These are phyloP conservation scores for Netelia virgata DNA, from an alignment of 2,888 invertebrate genomes.

Conservation along the genomic window DNA sequence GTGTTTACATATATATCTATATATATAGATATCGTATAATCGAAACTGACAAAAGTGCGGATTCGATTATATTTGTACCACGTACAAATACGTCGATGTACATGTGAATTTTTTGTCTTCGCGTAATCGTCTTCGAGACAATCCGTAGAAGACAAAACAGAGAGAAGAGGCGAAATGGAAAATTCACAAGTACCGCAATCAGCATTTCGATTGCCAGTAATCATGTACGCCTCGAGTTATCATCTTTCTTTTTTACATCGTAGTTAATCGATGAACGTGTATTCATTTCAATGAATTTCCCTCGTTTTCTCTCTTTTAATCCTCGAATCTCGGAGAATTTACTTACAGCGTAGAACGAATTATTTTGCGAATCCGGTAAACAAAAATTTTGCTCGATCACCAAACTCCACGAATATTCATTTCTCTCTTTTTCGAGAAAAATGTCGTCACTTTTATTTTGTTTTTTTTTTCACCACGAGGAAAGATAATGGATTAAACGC, in stretches of 20 bases:
- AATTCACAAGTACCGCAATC: constrained; percentile 43
- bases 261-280: constrained; percentile 23
- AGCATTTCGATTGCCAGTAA: constrained; percentile 65
- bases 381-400: constrained; percentile 55
- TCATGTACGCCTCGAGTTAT: constrained; percentile 41
- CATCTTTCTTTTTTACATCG: constrained; percentile 14
- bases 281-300: constrained; percentile 3
- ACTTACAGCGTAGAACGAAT: constrained; percentile 73
- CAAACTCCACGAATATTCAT: constrained; percentile 41
- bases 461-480: constrained; percentile 4
- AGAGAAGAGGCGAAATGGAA: constrained; percentile 17
- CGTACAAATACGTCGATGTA: constrained; percentile 20
- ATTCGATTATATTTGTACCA: not conserved
- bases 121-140: not conserved
- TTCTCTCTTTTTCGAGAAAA: not conserved
- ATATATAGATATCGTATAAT: constrained; percentile 4
- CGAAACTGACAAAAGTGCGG: constrained; percentile 37
- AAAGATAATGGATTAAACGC: not conserved
- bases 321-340: constrained; percentile 74
- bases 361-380: constrained; percentile 60
- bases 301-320: constrained; percentile 45
- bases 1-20: not conserved
- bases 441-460: not conserved
- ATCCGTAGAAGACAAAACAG: not conserved
- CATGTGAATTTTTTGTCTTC: constrained; percentile 6